Base-by-base conservation (phyloP, 2,113 vertebrate species). In the Tinamus guttatus region DNA sequence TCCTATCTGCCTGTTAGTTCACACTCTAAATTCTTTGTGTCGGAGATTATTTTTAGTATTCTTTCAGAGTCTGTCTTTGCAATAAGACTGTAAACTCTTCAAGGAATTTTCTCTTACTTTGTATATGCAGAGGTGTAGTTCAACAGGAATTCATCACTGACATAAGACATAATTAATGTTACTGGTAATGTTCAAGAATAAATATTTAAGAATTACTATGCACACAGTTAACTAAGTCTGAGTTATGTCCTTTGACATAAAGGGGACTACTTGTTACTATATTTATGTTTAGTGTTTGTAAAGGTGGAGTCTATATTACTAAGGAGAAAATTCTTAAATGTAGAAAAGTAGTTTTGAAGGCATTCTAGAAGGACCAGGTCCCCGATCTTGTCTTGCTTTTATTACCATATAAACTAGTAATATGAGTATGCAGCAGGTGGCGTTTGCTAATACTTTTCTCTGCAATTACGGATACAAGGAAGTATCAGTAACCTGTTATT, bases 81-180 rank as follows among this genome's bases (percentile, higher is more conserved):
- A 34, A 1, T 9, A n/a, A 63, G 58, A 51, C 19, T 60, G 63
- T 51, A 60, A 91, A 54, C 64, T 63, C 88, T 73, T 76, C 40
- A 54, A 51, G 75, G 40, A 4, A 0, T 59, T 82, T 13, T 49
- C 40, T 85, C 75, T 85, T 74, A 17, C 64, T 95, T 21, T n/a
- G 0, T 47, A 9, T 28, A 45, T 58, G 41, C 38, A 4, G 11
- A 56, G 43, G 28, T 64, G 51, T 16, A 41, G 16, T 58, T 76
- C 82, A 75, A 40, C 43, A 41, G 60, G 85, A 90, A 74, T 90
- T 88, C 73, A 58, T 64, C 3, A 1, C 80, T 95, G 85, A 70
- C 81, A 15, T n/a, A 88, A 84, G 73, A 76, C 92, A 86, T 85
- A 87, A 89, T 85, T 83, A 80, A 56, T 90, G 64, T 85, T 41